Conservation (phyloP, 2,797 vertebrate species). For the Sebastes variabilis region DNA sequence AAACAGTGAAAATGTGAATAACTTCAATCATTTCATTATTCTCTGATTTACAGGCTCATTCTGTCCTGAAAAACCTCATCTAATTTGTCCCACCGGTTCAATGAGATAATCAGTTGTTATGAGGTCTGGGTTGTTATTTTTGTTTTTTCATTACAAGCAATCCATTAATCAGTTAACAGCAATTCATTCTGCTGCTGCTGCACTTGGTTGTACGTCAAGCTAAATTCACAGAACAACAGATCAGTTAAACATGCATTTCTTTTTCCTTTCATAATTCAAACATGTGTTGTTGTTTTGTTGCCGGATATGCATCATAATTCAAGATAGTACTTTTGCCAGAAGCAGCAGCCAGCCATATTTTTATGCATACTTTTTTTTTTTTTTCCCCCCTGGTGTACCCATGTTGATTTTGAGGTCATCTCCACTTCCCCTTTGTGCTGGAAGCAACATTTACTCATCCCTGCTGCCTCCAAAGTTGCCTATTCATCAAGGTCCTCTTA, state of each 20-base stretch:
- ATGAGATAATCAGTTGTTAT: neutral
- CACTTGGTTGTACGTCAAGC: neutral
- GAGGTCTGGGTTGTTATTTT: neutral
- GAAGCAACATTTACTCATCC: constrained; percentile 22
- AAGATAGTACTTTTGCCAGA: neutral
- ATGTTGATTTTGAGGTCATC: constrained; percentile 29
- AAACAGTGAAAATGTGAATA: neutral
- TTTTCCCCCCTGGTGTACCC: neutral
- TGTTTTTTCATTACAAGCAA: neutral
- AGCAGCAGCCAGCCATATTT: neutral
- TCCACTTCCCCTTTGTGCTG: neutral
- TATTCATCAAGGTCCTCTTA: neutral
- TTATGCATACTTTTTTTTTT: neutral
- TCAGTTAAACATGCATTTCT: neutral
- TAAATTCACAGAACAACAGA: neutral
- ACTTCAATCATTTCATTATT: accelerated
- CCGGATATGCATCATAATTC: neutral
- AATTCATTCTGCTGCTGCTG: neutral
- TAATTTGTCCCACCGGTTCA: neutral
- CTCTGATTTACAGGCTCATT: neutral
- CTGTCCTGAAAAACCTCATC: neutral
- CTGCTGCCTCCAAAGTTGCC: constrained; percentile 20
- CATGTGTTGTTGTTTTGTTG: neutral
- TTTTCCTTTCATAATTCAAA: neutral
- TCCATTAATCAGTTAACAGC: constrained; percentile 1